phyloP scores from a whole-genome alignment of 1,140 invertebrate species.

The Brachystomella parvula region DNA sequence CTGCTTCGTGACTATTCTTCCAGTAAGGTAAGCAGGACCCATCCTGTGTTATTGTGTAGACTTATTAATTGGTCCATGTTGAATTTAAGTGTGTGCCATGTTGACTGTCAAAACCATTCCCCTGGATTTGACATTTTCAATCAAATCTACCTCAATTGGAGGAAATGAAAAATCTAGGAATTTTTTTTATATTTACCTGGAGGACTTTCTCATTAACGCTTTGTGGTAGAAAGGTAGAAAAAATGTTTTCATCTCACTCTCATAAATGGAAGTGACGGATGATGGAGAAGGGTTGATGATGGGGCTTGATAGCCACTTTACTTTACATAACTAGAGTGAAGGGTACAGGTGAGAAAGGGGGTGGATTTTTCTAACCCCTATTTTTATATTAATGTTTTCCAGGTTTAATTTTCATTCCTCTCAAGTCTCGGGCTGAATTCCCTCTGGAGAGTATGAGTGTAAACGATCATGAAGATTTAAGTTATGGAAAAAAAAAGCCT shows the following conservation, averaged over 20 bases:
- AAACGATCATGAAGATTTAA: not conserved
- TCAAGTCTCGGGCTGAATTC: not conserved
- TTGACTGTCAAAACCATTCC: not conserved
- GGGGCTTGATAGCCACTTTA: not conserved
- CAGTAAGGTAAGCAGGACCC: too few relatives aligned
- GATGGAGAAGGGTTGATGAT: not conserved
- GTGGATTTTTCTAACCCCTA: not conserved
- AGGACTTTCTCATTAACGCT: too few relatives aligned
- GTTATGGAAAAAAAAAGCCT: not conserved
- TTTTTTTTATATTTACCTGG: not conserved
- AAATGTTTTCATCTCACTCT: too few relatives aligned
- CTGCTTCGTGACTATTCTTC: too few relatives aligned
- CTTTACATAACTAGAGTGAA: not conserved
- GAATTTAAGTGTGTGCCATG: not conserved
- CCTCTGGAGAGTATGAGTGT: not conserved
- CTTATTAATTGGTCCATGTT: not conserved
- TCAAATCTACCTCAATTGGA: not conserved
- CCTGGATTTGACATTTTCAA: conserved; percentile 1
- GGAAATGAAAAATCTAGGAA: not conserved
- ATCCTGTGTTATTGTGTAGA: too few relatives aligned
- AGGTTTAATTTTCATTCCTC: not conserved
- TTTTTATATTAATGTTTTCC: not conserved
- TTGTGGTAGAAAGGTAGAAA: not conserved
- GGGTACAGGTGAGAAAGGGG: not conserved
- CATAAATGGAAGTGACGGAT: not conserved